A percentile compares a stretch with the other conserved stretches of the same genome.
These are phyloP conservation scores for Magallana nippona DNA, from an alignment of 2,888 invertebrate genomes.

Conservation along the genomic window DNA sequence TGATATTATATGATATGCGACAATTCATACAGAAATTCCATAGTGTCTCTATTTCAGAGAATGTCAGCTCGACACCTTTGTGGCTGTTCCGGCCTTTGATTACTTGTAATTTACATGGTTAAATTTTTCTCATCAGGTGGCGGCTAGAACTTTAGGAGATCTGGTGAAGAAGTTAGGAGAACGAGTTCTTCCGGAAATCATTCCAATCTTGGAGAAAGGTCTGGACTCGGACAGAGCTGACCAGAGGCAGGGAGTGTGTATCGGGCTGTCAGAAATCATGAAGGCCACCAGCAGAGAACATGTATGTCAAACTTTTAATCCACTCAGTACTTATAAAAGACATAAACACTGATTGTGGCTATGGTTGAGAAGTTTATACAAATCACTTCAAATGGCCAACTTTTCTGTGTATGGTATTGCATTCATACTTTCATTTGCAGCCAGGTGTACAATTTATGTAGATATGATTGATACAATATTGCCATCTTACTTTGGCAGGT, in stretches of 20 bases:
- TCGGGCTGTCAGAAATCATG: constrained; percentile 98
- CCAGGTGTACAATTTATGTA: too few relatives aligned
- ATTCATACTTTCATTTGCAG: too few relatives aligned
- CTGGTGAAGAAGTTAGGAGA: constrained; percentile 98
- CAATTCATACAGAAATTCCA: too few relatives aligned
- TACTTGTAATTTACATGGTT: background rate
- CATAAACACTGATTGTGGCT: too few relatives aligned
- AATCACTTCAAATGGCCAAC: too few relatives aligned
- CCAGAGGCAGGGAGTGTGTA: constrained; percentile 98
- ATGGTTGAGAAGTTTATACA: too few relatives aligned
- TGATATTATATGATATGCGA: too few relatives aligned
- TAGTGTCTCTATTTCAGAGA: too few relatives aligned
- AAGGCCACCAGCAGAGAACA: constrained; percentile 94
- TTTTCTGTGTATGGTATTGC: too few relatives aligned
- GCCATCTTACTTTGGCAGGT: constrained; percentile 67
- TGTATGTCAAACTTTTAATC: constrained; percentile 64
- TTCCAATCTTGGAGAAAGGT: constrained; percentile 97
- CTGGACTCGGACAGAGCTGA: constrained; percentile 94
- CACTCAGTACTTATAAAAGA: background rate
- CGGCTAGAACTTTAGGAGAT: constrained; percentile 97
- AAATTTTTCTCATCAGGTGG: constrained; percentile 83
- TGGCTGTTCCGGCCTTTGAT: too few relatives aligned
- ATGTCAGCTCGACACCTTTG: too few relatives aligned
- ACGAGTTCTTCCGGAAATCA: constrained; percentile 97
- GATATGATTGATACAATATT: background rate